Conservation (phyloP, 1,140 invertebrate genomes). For the Tribolium castaneum region DNA sequence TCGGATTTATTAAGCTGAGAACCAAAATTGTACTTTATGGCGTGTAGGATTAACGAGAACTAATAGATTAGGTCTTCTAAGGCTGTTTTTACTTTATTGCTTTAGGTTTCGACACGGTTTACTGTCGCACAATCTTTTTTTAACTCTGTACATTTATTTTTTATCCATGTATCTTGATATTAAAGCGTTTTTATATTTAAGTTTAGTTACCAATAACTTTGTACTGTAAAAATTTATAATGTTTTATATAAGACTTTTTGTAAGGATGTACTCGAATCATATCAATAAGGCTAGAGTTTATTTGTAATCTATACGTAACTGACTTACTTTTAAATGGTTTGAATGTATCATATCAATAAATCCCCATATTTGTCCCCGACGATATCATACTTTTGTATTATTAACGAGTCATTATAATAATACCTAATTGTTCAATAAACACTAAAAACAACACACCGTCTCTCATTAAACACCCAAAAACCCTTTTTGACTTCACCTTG, state of each 20-base stretch:
- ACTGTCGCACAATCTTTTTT: slow-evolving; percentile 21
- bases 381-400: slow-evolving; percentile 34
- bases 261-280: slow-evolving; percentile 41
- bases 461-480: too few relatives aligned
- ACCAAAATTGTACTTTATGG: neutral
- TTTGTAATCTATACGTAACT: slow-evolving; percentile 27
- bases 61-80: slow-evolving; percentile 35
- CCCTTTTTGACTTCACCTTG: too few relatives aligned
- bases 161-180: neutral
- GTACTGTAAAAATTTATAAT: slow-evolving; percentile 29
- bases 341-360: slow-evolving; percentile 39
- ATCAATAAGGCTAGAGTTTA: slow-evolving; percentile 39
- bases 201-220: slow-evolving; percentile 31
- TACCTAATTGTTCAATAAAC: slow-evolving; percentile 39
- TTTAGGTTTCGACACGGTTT: slow-evolving; percentile 13
- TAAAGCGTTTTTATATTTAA: neutral
- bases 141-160: neutral
- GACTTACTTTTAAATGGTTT: slow-evolving; percentile 34
- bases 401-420: slow-evolving; percentile 35
- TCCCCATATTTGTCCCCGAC: slow-evolving; percentile 13
- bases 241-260: slow-evolving; percentile 33
- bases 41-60: neutral
- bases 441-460: neutral
- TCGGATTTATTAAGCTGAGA: neutral
- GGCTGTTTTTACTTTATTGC: slow-evolving; percentile 24